These are phyloP conservation scores for Laspeyria flexula DNA, from an alignment of 2,888 invertebrate species.

Conservation along the genomic window DNA sequence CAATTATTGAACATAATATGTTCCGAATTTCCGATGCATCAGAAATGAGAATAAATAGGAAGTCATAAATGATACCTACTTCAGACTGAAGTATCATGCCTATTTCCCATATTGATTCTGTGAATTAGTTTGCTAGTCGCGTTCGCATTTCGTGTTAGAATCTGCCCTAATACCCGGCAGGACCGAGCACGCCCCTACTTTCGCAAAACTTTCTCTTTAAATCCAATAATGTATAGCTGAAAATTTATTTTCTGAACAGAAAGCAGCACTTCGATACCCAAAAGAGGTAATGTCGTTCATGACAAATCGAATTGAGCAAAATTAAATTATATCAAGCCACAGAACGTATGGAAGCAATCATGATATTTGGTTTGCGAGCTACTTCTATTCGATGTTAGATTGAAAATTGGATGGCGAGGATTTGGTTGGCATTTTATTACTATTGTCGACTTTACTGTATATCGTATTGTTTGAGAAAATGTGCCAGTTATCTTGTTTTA, in stretches of 20 bases:
- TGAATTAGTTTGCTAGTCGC: slow-evolving; percentile 55
- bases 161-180: slow-evolving; percentile 24
- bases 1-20: no score
- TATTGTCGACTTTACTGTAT: slow-evolving; percentile 22
- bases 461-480: slow-evolving; percentile 9
- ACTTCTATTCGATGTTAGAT: slow-evolving; percentile 27
- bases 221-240: slow-evolving; percentile 19
- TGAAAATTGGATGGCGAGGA: slow-evolving; percentile 45
- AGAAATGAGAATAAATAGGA: no score
- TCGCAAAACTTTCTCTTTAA: slow-evolving; percentile 11
- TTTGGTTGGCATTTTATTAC: slow-evolving; percentile 44
- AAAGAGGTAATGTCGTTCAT: slow-evolving; percentile 29
- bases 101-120: slow-evolving; percentile 50
- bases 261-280: slow-evolving; percentile 23
- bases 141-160: slow-evolving; percentile 42
- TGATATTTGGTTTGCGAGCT: slow-evolving; percentile 12
- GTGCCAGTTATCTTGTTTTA: slow-evolving; percentile 2
- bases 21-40: no score
- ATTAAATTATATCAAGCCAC: neutral
- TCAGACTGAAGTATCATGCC: slow-evolving; percentile 2
- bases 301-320: slow-evolving; percentile 18
- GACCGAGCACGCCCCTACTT: neutral
- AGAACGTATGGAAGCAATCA: neutral
- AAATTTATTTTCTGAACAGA: slow-evolving; percentile 32
- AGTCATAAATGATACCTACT: neutral